Percentiles rank a stretch among this genome's conserved stretches.
Conservation (phyloP, 2,888 invertebrate genomes). For the Chrysotoxum bicinctum region DNA sequence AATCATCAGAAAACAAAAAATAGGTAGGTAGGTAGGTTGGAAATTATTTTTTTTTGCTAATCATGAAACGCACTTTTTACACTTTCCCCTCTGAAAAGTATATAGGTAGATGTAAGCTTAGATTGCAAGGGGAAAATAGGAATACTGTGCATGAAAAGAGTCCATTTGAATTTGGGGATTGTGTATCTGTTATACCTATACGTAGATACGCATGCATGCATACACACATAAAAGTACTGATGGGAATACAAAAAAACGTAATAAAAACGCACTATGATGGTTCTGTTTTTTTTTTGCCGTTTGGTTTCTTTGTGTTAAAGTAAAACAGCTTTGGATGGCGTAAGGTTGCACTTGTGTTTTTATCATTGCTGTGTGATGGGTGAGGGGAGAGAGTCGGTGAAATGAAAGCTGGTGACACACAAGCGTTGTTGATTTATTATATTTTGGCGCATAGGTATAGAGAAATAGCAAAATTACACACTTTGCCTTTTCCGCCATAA, state of each 20-base stretch:
- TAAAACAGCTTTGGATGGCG: constrained; percentile 10
- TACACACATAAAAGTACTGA: constrained; percentile 32
- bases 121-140: constrained; percentile 24
- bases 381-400: too few species aligned
- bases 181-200: constrained; percentile 51
- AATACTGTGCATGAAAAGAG: constrained; percentile 53
- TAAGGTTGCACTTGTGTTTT: constrained; percentile 61
- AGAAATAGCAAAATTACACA: constrained; percentile 59
- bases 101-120: neutral
- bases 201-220: constrained; percentile 48
- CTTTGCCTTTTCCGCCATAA: constrained; percentile 19
- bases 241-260: neutral
- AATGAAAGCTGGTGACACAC: constrained; percentile 17
- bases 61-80: constrained; percentile 68
- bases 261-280: constrained; percentile 67
- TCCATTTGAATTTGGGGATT: constrained; percentile 45
- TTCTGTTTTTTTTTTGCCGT: constrained; percentile 13
- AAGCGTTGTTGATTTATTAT: constrained; percentile 67
- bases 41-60: constrained; percentile 33
- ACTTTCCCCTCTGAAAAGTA: constrained; percentile 29
- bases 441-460: constrained; percentile 52
- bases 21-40: neutral
- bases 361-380: neutral
- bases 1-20: constrained; percentile 22
- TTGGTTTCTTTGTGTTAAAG: constrained; percentile 7